Conservation (phyloP, 1,140 invertebrate genomes). For the Drosophila repleta region DNA sequence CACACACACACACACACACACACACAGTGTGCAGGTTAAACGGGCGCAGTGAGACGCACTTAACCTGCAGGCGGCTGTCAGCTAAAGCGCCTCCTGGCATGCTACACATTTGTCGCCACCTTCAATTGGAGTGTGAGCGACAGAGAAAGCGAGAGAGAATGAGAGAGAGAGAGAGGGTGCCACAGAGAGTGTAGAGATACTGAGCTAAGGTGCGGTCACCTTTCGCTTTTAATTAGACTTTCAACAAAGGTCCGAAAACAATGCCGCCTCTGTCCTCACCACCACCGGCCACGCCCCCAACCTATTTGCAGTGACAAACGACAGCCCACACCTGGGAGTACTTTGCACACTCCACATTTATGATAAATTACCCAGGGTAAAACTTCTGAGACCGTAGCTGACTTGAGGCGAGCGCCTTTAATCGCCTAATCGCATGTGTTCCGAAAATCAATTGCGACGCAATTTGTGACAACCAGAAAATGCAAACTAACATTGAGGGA, state of each 20-base stretch:
- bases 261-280: not conserved
- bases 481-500: not conserved
- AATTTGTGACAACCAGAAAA: not conserved
- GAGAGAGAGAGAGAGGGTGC: not conserved
- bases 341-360: slow-evolving; percentile 36
- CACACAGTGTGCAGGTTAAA: slow-evolving; percentile 63
- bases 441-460: not conserved
- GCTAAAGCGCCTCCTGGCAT: slow-evolving; percentile 43
- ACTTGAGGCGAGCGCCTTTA: slow-evolving; percentile 7
- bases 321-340: slow-evolving; percentile 22
- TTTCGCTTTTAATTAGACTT: slow-evolving; percentile 58
- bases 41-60: slow-evolving; percentile 64
- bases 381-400: slow-evolving; percentile 1
- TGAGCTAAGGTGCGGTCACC: slow-evolving; percentile 43
- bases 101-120: slow-evolving; percentile 68
- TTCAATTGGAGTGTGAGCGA: slow-evolving; percentile 32
- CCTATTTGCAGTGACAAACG: not conserved
- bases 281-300: not conserved
- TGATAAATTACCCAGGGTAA: slow-evolving; percentile 42
- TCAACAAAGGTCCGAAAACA: slow-evolving; percentile 46
- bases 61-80: slow-evolving; percentile 50
- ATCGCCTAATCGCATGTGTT: slow-evolving; percentile 31
- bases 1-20: slow-evolving; percentile 23
- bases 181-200: not conserved
- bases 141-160: not conserved